Evolutionary conservation across 2,888 invertebrate genomes (phyloP).

Genomic region (Dynastes hyllus): DNA sequence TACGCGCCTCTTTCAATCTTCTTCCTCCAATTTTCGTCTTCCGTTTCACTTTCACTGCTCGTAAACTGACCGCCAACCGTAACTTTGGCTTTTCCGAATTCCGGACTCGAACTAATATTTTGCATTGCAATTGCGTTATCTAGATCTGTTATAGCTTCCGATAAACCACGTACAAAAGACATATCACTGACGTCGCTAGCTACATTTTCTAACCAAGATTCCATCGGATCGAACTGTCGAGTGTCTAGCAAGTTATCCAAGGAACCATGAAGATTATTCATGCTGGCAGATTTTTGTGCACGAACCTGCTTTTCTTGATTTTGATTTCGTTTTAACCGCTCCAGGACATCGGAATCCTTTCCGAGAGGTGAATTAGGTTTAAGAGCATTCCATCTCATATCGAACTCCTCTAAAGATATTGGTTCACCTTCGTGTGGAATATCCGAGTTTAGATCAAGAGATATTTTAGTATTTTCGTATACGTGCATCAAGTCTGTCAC

Average conservation of each 20-base stretch:
- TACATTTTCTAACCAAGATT: constrained; percentile 77
- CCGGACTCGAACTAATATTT: constrained; percentile 70
- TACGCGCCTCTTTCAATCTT: constrained; percentile 76
- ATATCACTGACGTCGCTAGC: constrained; percentile 77
- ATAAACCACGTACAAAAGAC: constrained; percentile 76
- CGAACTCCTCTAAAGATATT: constrained; percentile 76
- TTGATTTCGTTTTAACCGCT: neutral
- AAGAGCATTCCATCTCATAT: constrained; percentile 82
- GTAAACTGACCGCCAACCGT: constrained; percentile 56
- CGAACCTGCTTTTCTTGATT: constrained; percentile 13
- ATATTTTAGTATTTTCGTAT: constrained; percentile 64
- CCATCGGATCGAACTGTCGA: constrained; percentile 65
- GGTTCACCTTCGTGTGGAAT: constrained; percentile 49
- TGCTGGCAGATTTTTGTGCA: constrained; percentile 72
- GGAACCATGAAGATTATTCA: constrained; percentile 82
- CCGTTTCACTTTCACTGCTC: constrained; percentile 76
- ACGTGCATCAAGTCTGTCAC: constrained; percentile 70
- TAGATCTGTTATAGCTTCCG: constrained; percentile 78
- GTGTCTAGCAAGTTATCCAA: constrained; percentile 71
- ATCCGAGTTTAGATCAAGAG: constrained; percentile 54
- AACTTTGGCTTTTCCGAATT: constrained; percentile 70
- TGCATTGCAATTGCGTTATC: constrained; percentile 78
- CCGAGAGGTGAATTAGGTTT: constrained; percentile 79
- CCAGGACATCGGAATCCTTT: constrained; percentile 73
- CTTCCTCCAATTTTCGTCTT: constrained; percentile 77